A percentile compares a stretch with the other conserved stretches of the same genome.
Evolutionary conservation across 2,888 invertebrate species (phyloP).

Genomic region (Eudemis profundana): DNA sequence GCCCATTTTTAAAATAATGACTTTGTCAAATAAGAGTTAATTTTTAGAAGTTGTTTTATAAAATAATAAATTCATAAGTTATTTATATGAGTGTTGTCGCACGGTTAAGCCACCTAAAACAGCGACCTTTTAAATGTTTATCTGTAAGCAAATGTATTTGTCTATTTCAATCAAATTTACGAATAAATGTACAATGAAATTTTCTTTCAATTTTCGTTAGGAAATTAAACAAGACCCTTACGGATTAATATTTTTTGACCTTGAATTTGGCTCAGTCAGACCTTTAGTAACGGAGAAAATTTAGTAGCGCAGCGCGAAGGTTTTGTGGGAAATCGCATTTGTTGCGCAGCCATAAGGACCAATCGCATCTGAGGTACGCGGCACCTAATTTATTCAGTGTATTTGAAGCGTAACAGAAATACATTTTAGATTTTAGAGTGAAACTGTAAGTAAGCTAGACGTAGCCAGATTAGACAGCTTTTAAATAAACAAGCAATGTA

Average conservation of each 20-base stretch:
- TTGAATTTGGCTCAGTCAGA: constrained; percentile 5
- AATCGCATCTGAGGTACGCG: background rate
- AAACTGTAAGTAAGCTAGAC: background rate
- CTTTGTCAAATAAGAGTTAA: background rate
- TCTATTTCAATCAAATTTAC: too few relatives aligned
- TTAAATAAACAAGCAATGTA: background rate
- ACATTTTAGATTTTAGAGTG: background rate
- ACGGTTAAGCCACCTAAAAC: background rate
- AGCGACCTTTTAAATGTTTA: background rate
- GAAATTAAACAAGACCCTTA: too few relatives aligned
- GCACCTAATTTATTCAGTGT: background rate
- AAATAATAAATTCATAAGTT: constrained; percentile 5
- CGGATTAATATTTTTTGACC: constrained; percentile 7
- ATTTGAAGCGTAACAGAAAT: background rate
- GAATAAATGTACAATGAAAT: background rate
- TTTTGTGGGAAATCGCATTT: constrained; percentile 2
- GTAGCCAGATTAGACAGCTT: background rate
- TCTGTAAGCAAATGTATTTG: background rate
- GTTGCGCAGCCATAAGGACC: background rate
- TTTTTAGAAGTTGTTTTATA: background rate
- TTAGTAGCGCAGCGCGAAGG: constrained; percentile 10
- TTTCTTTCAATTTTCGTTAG: too few relatives aligned
- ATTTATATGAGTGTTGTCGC: constrained; percentile 5
- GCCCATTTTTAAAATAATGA: background rate
- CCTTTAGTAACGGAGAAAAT: constrained; percentile 5